Base-by-base conservation (phyloP, 2,888 invertebrate species). In the Parnassius glacialis region DNA sequence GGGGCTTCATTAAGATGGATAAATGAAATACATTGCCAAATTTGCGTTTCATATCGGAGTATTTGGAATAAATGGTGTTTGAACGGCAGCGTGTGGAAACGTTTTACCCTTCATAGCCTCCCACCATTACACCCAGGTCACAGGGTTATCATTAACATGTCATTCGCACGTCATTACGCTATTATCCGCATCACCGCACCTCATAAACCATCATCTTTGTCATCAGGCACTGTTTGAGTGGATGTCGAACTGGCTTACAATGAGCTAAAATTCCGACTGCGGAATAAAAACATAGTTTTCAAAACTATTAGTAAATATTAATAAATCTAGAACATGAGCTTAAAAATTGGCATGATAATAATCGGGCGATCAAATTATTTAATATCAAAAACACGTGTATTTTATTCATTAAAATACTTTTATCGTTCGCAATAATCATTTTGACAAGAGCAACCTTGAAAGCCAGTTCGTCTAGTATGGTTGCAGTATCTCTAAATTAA, bases 121-220 rank as follows among this genome's bases (percentile, higher is more conserved):
- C 20, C 43, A n/a, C 10, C 10, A 48, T 41, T 44, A 34, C 48
- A 16, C 56, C 56, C 34, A 66, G 59, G 66, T 62, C 53, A n/a
- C n/a, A 12, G 11, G 13, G 9, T 51, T 52, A 67, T 73, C 74
- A 74, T 76, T 77, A 73, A 73, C 72, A 68, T 71, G 70, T 70
- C 69, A 70, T 65, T 65, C 70, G 13, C 48, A 48, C 48, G 64
- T 80, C 79, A 76, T 80, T 79, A 79, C 79, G 81, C 80, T 77
- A 78, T 86, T 86, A 84, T 89, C 90, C 90, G 89, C 90, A 90
- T 90, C 90, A 90, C 89, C 82, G 78, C 87, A 86, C 83, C 73
- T 85, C 87, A 88, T 84, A 52, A 34, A 56, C 58, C 68, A 67
- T 79, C 80, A 83, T 85, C 77, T 74, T 79, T 71, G 73, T 87